A percentile compares a stretch with the other conserved stretches of the same genome.
These are phyloP conservation scores for Phlogophora meticulosa DNA, from an alignment of 2,888 invertebrate species.

Conservation along the genomic window DNA sequence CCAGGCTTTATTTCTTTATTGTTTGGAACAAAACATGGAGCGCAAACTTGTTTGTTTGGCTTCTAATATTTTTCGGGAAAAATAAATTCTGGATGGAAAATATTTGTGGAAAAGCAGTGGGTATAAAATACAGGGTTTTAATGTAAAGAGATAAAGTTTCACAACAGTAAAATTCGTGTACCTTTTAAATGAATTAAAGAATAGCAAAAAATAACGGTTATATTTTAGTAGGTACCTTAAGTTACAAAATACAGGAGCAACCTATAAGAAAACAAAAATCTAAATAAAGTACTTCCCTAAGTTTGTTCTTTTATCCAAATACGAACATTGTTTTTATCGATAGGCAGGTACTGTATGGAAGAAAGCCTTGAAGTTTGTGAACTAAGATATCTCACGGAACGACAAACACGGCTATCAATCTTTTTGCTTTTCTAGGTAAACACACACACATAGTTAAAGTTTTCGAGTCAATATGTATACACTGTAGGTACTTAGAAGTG, in stretches of 20 bases:
- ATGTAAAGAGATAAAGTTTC: neutral
- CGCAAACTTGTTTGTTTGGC: constrained; percentile 64
- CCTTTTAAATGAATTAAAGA: neutral
- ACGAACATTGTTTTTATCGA: constrained; percentile 66
- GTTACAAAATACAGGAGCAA: constrained; percentile 14
- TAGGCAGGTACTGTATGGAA: constrained; percentile 67
- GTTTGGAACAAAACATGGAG: constrained; percentile 64
- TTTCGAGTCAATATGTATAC: constrained; percentile 24
- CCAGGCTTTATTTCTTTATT: constrained; percentile 68
- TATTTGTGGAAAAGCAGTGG: constrained; percentile 32
- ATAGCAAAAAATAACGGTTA: neutral
- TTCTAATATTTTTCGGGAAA: constrained; percentile 55
- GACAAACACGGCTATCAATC: constrained; percentile 81
- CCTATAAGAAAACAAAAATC: neutral
- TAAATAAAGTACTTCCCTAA: constrained; percentile 7
- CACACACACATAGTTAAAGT: constrained; percentile 76
- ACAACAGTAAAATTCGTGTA: constrained; percentile 4
- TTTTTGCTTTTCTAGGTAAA: constrained; percentile 71
- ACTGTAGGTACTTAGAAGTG: constrained; percentile 26
- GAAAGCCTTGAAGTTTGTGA: constrained; percentile 73
- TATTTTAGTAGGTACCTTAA: neutral
- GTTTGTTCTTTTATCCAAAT: constrained; percentile 27
- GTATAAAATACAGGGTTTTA: constrained; percentile 18
- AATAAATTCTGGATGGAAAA: constrained; percentile 47
- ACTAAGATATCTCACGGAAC: constrained; percentile 72